Evolutionary conservation across 2,113 vertebrate genomes (phyloP).

Genomic region (Marmota flaviventris): DNA sequence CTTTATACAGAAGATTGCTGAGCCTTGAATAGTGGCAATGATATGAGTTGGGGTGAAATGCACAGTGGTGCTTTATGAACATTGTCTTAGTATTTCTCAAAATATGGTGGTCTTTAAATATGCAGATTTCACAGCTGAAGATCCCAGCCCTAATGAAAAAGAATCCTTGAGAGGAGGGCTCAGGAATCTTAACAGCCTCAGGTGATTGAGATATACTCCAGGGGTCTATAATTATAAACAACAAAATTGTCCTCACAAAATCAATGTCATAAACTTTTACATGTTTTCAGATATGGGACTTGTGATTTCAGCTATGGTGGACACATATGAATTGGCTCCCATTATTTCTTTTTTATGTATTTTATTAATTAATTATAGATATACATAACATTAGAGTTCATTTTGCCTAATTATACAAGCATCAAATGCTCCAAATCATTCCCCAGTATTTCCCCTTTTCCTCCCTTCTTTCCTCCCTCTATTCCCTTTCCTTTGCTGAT

Average conservation of each 20-base stretch:
- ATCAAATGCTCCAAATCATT: no score
- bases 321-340: not conserved
- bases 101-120: constrained; percentile 7
- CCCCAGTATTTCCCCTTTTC: no score
- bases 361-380: no score
- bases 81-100: not conserved
- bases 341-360: not conserved
- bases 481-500: no score
- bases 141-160: not conserved
- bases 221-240: not conserved
- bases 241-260: not conserved
- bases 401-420: no score
- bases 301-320: not conserved
- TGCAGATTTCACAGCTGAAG: not conserved
- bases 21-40: not conserved
- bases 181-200: not conserved
- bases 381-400: no score
- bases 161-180: not conserved
- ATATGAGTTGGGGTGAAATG: not conserved
- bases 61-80: not conserved
- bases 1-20: not conserved
- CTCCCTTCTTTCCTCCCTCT: no score
- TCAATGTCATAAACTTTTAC: not conserved
- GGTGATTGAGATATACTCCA: not conserved
- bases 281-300: not conserved